phyloP scores from a whole-genome alignment of 1,140 invertebrate species.

The Linepithema humile region DNA sequence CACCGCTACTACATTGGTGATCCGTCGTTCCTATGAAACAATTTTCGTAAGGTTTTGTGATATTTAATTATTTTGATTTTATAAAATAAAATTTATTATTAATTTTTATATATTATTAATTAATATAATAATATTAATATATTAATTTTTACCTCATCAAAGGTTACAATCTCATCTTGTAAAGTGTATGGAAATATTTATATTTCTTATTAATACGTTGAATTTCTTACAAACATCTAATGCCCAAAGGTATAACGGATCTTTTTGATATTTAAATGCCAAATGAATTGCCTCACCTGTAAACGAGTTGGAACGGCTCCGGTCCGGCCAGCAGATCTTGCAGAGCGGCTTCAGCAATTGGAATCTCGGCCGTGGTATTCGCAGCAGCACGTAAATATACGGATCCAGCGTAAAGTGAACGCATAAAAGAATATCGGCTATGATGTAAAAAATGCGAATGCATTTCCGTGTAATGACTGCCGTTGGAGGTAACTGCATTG shows the following conservation, averaged over 20 bases:
- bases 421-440: conserved; percentile 91
- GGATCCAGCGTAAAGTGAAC: conserved; percentile 93
- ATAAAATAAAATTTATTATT: not conserved
- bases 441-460: conserved; percentile 83
- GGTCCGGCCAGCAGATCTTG: conserved; percentile 76
- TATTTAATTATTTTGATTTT: not conserved
- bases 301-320: conserved; percentile 79
- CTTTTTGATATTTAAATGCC: too few relatives aligned
- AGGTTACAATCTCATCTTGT: too few relatives aligned
- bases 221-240: too few relatives aligned
- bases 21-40: conserved; percentile 75
- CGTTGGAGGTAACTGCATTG: conserved; percentile 67
- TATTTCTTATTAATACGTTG: not conserved
- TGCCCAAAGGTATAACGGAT: too few relatives aligned
- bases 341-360: conserved; percentile 79
- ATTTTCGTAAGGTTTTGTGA: not conserved
- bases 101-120: not conserved
- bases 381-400: conserved; percentile 91
- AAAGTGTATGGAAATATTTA: too few relatives aligned
- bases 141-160: not conserved
- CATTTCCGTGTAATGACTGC: conserved; percentile 64
- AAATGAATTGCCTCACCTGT: conserved; percentile 74
- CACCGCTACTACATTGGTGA: conserved; percentile 78
- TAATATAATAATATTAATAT: not conserved
- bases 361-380: conserved; percentile 81